Conservation (phyloP, 2,797 vertebrate species). For the Jordanella pulchra region DNA sequence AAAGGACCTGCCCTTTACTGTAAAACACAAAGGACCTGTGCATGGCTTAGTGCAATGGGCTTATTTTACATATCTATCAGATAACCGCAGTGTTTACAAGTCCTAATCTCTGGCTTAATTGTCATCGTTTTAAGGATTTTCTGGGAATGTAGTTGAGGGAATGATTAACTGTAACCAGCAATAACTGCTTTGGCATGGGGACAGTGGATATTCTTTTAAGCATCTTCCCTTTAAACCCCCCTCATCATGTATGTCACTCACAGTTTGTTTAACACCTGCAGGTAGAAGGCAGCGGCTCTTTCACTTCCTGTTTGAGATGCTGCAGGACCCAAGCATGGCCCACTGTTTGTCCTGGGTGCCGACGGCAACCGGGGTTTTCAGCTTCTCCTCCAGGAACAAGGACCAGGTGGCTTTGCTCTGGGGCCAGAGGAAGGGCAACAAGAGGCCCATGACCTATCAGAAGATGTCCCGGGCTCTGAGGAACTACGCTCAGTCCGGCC, state of each 20-base stretch:
- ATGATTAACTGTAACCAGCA: constrained; percentile 50
- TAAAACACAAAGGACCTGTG: constrained; percentile 61
- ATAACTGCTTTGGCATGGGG: constrained; percentile 43
- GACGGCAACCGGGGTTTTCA: constrained; percentile 72
- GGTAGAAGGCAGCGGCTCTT: constrained; percentile 81
- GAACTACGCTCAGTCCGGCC: constrained; percentile 81
- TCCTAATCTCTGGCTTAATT: constrained; percentile 9
- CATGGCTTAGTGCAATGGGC: constrained; percentile 16
- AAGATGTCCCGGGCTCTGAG: constrained; percentile 87
- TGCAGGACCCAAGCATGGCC: constrained; percentile 81
- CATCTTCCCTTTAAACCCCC: constrained; percentile 18
- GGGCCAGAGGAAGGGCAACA: constrained; percentile 83
- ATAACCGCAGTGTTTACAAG: constrained; percentile 59
- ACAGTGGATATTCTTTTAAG: background rate
- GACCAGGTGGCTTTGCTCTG: constrained; percentile 80
- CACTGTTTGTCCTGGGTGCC: constrained; percentile 85
- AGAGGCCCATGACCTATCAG: constrained; percentile 85
- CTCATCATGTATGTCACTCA: background rate
- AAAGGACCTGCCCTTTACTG: constrained; percentile 76
- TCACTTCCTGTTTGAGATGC: constrained; percentile 84
- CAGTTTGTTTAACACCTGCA: constrained; percentile 51
- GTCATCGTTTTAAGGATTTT: constrained; percentile 46
- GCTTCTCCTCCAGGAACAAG: constrained; percentile 83
- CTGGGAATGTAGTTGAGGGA: constrained; percentile 65
- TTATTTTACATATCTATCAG: constrained; percentile 70